Conservation (phyloP, 1,140 invertebrate genomes). For the Danaus plexippus region DNA sequence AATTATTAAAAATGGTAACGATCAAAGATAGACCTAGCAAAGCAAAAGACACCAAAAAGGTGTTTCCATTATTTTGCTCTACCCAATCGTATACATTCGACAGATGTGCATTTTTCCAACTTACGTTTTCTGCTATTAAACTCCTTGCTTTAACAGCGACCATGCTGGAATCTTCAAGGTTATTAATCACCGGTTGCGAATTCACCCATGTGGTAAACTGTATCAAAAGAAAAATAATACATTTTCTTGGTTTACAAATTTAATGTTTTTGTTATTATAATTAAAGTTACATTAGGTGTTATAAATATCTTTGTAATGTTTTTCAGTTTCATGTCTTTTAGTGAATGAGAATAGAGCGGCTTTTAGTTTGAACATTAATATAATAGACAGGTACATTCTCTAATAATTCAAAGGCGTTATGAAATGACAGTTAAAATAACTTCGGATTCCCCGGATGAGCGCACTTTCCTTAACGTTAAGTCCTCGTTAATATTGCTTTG, state of each 20-base stretch:
- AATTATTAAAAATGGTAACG: constrained; percentile 44
- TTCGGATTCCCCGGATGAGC: too few relatives aligned
- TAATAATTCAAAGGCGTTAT: too few relatives aligned
- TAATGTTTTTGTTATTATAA: too few relatives aligned
- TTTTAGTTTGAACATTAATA: too few relatives aligned
- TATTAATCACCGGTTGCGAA: constrained; percentile 26
- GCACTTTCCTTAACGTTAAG: too few relatives aligned
- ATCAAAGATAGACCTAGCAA: constrained; percentile 35
- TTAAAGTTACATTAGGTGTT: too few relatives aligned
- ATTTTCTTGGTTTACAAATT: background rate
- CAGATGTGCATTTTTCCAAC: constrained; percentile 29
- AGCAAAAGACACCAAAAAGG: constrained; percentile 34
- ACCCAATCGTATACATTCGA: constrained; percentile 55
- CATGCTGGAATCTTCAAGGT: constrained; percentile 33
- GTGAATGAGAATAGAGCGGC: too few relatives aligned
- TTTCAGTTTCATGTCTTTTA: too few relatives aligned
- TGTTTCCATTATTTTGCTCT: constrained; percentile 50
- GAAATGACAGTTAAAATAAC: too few relatives aligned
- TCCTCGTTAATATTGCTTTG: too few relatives aligned
- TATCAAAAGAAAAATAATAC: constrained; percentile 16
- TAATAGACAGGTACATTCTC: too few relatives aligned
- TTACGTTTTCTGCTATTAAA: constrained; percentile 23
- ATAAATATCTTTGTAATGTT: too few relatives aligned
- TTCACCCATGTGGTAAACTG: constrained; percentile 48
- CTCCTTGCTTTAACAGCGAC: constrained; percentile 25